A percentile compares a stretch with the other conserved stretches of the same genome.
phyloP scores from a whole-genome alignment of 2,113 vertebrate genomes.

The Dissostichus mawsoni region DNA sequence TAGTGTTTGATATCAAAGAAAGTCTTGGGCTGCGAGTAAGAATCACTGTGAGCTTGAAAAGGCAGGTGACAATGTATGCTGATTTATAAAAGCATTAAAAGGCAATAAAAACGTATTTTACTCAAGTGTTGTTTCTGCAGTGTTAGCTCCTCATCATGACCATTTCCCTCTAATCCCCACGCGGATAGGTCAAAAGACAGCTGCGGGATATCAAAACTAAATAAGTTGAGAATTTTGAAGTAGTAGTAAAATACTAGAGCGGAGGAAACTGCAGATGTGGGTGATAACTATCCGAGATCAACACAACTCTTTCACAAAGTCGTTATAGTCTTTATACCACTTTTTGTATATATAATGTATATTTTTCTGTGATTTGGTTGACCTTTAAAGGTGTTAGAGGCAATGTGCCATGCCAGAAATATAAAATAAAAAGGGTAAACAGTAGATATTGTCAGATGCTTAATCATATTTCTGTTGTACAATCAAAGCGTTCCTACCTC shows the following conservation, averaged over 20 bases:
- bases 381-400: background rate
- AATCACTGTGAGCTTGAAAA: background rate
- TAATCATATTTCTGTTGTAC: background rate
- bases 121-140: background rate
- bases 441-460: background rate
- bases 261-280: no score
- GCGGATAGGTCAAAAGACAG: slow-evolving; percentile 65
- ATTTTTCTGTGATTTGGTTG: no score
- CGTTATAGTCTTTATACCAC: no score
- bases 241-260: no score
- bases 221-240: no score
- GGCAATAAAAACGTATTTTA: background rate
- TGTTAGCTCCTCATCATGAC: background rate
- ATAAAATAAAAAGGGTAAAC: background rate
- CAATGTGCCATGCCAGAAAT: background rate
- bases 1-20: slow-evolving; percentile 4
- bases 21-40: background rate
- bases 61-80: background rate
- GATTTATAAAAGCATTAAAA: slow-evolving; percentile 6
- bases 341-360: no score
- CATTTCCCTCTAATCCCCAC: slow-evolving; percentile 82
- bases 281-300: no score
- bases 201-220: slow-evolving; percentile 61
- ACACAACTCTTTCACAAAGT: background rate
- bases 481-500: slow-evolving; percentile 4